Conservation (phyloP, 1,140 invertebrate genomes). For the Papilio machaon region DNA sequence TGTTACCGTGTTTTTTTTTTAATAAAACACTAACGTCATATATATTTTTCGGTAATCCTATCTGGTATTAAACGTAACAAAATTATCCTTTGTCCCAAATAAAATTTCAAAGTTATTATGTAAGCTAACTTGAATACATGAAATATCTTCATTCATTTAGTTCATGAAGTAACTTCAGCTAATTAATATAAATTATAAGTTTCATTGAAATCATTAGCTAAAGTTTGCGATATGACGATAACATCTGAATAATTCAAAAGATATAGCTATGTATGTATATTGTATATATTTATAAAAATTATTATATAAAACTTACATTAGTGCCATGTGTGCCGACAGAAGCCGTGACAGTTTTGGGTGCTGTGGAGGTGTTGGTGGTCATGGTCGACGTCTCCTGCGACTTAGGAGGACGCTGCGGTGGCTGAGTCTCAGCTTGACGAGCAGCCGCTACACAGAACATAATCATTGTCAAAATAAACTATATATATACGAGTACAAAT, state of each 20-base stretch:
- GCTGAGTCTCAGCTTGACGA: constrained; percentile 68
- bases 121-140: too few species aligned
- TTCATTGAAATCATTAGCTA: too few species aligned
- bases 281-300: not conserved
- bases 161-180: too few species aligned
- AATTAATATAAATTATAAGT: too few species aligned
- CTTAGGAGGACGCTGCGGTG: constrained; percentile 83
- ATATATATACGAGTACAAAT: too few species aligned
- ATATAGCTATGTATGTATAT: not conserved
- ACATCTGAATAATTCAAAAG: not conserved
- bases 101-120: too few species aligned
- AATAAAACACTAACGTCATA: too few species aligned
- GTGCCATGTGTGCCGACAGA: constrained; percentile 84
- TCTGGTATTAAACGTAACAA: too few species aligned
- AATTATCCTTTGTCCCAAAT: too few species aligned
- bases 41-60: too few species aligned
- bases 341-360: constrained; percentile 84
- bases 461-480: constrained; percentile 26
- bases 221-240: not conserved
- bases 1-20: too few species aligned
- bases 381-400: constrained; percentile 85
- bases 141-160: too few species aligned
- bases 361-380: constrained; percentile 83
- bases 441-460: constrained; percentile 62
- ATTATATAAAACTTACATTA: constrained; percentile 58